Evolutionary conservation across 2,797 vertebrate species (phyloP), one percentile per base, ranked within the genome.

Genomic region (Antennarius maculatus): DNA sequence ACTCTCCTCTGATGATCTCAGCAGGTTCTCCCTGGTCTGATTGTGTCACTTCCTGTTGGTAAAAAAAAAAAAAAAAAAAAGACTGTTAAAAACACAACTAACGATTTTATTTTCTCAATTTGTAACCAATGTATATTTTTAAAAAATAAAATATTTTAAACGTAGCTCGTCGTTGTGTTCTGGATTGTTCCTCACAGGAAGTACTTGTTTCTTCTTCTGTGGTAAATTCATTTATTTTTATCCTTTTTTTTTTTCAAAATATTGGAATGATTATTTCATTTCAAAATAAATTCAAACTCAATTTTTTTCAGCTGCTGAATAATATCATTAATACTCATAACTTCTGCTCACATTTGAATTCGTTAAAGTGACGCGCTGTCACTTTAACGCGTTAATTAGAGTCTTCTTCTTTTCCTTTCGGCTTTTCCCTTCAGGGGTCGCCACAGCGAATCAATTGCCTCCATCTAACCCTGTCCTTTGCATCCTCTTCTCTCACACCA

Each of bases 91-190:
- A 90, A 89, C 91, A 93, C 88, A 87, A 92, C 86, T 93, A 92
- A 93, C 86, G 80, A 92, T 87, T 92, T 94, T 93, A 94, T 95
- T 95, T 95, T 95, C 95, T 91, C 90, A 94, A 89, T 94, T 95
- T 94, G 95, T 97, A 96, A 94, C 89, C 91, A 83, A 93, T 94
- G 94, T 95, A 95, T 97, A 97, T 98, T 98, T 98, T 97, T 95
- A 97, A 94, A 92, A 82, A 95, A 91, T 90, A 89, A 96, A 96
- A 96, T 97, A 97, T 98, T 98, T 99, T 97, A 96, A 95, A 94
- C 81, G 62, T 94, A 88, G 23, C 0, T 51, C 10, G 41, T 48
- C 29, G 51, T 13, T 23, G 39, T 23, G 1, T 14, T 27, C 14
- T 60, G 28, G 15, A 23, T 7, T 2, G 27, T 17, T 1, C 23